phyloP scores from a whole-genome alignment of 2,797 vertebrate genomes.

The Meda fulgida region DNA sequence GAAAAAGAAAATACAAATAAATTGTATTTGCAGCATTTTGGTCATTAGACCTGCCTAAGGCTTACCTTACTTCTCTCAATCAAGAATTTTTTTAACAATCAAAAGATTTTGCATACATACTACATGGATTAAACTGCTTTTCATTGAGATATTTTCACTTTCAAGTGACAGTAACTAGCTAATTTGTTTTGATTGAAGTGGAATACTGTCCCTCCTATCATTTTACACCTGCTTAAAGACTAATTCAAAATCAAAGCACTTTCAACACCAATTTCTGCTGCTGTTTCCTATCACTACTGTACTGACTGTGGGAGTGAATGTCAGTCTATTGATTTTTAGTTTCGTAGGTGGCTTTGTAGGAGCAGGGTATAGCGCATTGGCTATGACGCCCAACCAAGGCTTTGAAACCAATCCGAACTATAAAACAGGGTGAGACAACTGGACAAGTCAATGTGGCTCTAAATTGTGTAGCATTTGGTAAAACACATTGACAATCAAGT shows the following conservation, averaged over 20 bases:
- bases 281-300: constrained; percentile 21
- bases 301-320: constrained; percentile 8
- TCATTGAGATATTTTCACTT: neutral
- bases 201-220: neutral
- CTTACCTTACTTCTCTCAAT: neutral
- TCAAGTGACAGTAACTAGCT: neutral
- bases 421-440: constrained; percentile 16
- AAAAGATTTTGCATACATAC: neutral
- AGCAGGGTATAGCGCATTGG: neutral
- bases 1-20: no score
- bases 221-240: neutral
- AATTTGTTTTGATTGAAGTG: neutral
- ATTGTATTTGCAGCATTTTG: neutral
- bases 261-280: constrained; percentile 1
- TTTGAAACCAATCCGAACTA: constrained; percentile 32
- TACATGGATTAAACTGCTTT: neutral
- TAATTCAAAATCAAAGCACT: constrained; percentile 9
- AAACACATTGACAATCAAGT: neutral
- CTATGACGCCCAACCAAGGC: neutral
- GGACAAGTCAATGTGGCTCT: constrained; percentile 34
- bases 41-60: neutral
- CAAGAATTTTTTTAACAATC: neutral
- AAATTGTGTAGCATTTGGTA: neutral
- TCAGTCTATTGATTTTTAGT: constrained; percentile 40
- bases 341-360: constrained; percentile 24